phyloP scores from a whole-genome alignment of 1,140 invertebrate species.

The Cotesia glomerata region DNA sequence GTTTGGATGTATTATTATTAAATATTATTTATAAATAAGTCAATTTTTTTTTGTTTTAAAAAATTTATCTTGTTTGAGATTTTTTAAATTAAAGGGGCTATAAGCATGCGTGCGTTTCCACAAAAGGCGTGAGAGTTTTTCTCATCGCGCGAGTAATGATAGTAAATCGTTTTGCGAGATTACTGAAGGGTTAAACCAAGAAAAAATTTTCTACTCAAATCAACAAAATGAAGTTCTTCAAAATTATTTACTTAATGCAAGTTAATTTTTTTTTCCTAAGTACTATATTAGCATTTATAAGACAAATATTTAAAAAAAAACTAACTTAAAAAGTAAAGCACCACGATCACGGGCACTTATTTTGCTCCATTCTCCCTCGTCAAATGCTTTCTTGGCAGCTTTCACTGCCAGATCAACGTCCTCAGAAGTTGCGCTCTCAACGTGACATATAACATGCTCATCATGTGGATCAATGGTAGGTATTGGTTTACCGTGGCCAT shows the following conservation, averaged over 20 bases:
- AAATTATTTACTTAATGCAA: background rate
- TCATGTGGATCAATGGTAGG: slow-evolving; percentile 84
- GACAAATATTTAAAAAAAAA: slow-evolving; percentile 7
- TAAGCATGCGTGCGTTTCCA: no score
- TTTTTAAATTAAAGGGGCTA: no score
- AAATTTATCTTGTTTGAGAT: no score
- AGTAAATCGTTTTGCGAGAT: no score
- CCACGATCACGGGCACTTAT: slow-evolving; percentile 85
- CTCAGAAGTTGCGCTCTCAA: slow-evolving; percentile 73
- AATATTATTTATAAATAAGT: no score
- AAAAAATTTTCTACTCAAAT: no score
- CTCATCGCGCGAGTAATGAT: no score
- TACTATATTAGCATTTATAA: background rate
- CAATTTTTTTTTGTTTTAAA: no score
- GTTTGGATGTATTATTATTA: no score
- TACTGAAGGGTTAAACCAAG: no score
- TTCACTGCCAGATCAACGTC: slow-evolving; percentile 89
- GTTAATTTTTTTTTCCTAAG: background rate
- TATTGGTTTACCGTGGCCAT: slow-evolving; percentile 73
- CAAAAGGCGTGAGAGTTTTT: no score
- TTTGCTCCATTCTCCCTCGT: slow-evolving; percentile 87
- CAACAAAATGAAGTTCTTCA: no score
- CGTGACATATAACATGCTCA: slow-evolving; percentile 79
- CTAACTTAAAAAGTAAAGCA: slow-evolving; percentile 73
- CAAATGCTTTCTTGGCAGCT: slow-evolving; percentile 86